Percentiles rank a stretch among this genome's conserved stretches.
Evolutionary conservation across 2,113 vertebrate genomes (phyloP).

Genomic region (Indri indri): DNA sequence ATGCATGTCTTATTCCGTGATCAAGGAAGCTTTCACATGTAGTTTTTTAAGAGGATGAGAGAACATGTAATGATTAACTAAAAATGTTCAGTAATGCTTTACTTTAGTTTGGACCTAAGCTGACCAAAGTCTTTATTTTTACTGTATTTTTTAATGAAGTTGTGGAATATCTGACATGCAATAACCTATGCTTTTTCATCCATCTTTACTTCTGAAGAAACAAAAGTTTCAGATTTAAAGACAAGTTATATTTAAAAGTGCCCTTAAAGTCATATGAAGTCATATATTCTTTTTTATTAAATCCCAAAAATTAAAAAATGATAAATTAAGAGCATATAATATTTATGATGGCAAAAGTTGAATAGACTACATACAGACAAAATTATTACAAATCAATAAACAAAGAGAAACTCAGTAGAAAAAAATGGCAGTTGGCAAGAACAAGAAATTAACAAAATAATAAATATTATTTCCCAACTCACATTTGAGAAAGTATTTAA

Average conservation of each 20-base stretch:
- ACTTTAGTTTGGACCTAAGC: conserved; percentile 53
- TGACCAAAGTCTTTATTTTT: conserved; percentile 70
- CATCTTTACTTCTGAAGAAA: conserved; percentile 37
- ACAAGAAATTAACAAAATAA: background rate
- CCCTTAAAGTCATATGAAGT: background rate
- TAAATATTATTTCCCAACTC: background rate
- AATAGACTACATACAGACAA: background rate
- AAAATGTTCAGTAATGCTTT: conserved; percentile 71
- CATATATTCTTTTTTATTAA: background rate
- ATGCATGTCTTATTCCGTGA: conserved; percentile 47
- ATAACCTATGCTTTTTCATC: conserved; percentile 43
- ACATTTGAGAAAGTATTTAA: background rate
- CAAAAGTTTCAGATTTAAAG: conserved; percentile 28
- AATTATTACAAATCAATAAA: background rate
- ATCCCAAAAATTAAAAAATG: conserved; percentile 3
- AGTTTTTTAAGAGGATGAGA: conserved; percentile 68
- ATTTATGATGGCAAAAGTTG: background rate
- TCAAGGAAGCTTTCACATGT: conserved; percentile 48
- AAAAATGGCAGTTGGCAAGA: background rate
- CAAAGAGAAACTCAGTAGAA: background rate
- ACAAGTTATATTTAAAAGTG: background rate
- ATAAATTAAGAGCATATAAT: background rate
- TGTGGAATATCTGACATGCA: background rate
- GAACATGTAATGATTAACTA: conserved; percentile 70
- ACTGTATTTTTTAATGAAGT: conserved; percentile 59